Percentiles rank a stretch among this genome's conserved stretches.
These are phyloP conservation scores for Augiades crinisus DNA, from an alignment of 2,888 invertebrate genomes.

Conservation along the genomic window DNA sequence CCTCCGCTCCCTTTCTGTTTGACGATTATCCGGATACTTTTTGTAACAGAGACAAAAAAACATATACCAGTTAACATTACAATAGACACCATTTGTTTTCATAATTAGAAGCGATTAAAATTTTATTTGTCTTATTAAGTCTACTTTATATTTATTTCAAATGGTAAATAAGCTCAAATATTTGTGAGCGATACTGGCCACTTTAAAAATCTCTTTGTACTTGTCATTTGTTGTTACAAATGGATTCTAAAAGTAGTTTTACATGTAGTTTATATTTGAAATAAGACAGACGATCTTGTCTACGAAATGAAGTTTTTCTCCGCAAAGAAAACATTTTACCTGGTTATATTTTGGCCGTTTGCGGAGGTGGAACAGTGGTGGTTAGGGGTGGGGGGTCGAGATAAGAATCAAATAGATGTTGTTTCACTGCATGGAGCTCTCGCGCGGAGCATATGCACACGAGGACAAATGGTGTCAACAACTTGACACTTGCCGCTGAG, in stretches of 20 bases:
- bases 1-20: slow-evolving; percentile 19
- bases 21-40: slow-evolving; percentile 25
- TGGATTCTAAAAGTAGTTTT: neutral
- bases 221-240: too few relatives aligned
- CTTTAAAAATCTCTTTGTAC: too few relatives aligned
- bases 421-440: slow-evolving; percentile 73
- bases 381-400: slow-evolving; percentile 50
- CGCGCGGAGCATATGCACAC: slow-evolving; percentile 66
- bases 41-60: slow-evolving; percentile 22
- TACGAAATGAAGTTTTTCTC: slow-evolving; percentile 59
- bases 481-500: slow-evolving; percentile 65
- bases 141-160: too few relatives aligned
- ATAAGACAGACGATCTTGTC: slow-evolving; percentile 57
- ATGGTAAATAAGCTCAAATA: slow-evolving; percentile 37
- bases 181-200: slow-evolving; percentile 35
- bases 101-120: too few relatives aligned
- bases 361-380: slow-evolving; percentile 40
- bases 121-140: too few relatives aligned
- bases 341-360: slow-evolving; percentile 69
- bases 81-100: slow-evolving; percentile 23
- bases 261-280: slow-evolving; percentile 43
- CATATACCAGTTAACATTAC: slow-evolving; percentile 24
- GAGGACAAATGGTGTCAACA: slow-evolving; percentile 59
- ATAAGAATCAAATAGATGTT: slow-evolving; percentile 81
- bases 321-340: slow-evolving; percentile 69